Base-by-base conservation (phyloP, 2,797 vertebrate genomes). In the Babyrousa celebensis region DNA sequence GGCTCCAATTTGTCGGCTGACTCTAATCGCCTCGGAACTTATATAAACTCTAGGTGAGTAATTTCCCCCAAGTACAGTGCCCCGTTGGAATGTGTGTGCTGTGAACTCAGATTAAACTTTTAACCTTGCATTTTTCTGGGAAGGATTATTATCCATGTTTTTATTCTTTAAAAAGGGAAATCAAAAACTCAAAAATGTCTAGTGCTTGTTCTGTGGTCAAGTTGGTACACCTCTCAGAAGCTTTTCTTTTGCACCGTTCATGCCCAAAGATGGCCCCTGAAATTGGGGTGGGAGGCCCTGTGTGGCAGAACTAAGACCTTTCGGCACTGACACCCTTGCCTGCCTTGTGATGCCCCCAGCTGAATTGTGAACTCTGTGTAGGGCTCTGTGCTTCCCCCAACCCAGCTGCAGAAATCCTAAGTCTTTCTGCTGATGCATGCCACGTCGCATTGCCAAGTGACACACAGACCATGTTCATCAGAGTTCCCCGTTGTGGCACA, bases 91-190 rank as follows among this genome's bases (percentile, higher is more conserved):
- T 98, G 97, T n/a, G 14, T 95, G 91, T 94, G 86, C 95, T 94
- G 62, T 95, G 96, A 98, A 98, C 96, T 98, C 94, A 96, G 97
- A 97, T 98, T 98, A 98, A 98, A 98, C 98, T 98, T 98, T 98
- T 97, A 97, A 98, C 97, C 98, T 97, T 96, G 88, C 94, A 95
- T 98, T 97, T 97, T 97, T 98, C 97, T 97, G 93, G 95, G 72
- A 97, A 97, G 95, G 98, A 97, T 97, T 97, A 97, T 97, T 96
- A 96, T 95, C 97, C 96, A 25, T 96, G 89, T 96, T 98, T 97
- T 97, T 96, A 96, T 94, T 93, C 86, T 97, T 97, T 94, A 60
- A 96, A 96, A 96, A 85, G 80, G 63, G 89, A 83, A 92, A 84
- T 65, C 74, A 96, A 89, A 83, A 92, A 95, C 95, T 79, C 70